Conservation (phyloP, 2,888 invertebrate species). For the Brachypalpus laphriformis region DNA sequence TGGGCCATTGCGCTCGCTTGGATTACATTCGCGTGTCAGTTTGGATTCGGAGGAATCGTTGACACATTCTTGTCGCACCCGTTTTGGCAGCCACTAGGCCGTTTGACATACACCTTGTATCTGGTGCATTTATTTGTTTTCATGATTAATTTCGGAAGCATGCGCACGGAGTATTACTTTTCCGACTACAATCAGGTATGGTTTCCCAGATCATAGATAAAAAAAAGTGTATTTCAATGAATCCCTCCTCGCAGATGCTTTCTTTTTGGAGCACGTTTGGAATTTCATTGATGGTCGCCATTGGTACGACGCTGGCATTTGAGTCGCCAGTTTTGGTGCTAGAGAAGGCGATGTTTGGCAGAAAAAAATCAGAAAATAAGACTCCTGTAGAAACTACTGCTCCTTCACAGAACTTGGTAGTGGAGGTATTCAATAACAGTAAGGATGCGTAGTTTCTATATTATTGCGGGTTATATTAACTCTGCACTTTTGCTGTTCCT, state of each 20-base stretch:
- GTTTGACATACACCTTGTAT: conserved; percentile 73
- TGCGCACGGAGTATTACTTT: conserved; percentile 38
- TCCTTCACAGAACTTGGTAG: neutral
- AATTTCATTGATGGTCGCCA: conserved; percentile 72
- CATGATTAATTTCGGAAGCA: conserved; percentile 1
- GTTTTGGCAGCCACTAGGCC: conserved; percentile 71
- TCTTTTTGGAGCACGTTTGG: conserved; percentile 63
- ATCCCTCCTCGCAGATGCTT: conserved; percentile 25
- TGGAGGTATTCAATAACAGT: neutral
- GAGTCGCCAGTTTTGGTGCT: conserved; percentile 80
- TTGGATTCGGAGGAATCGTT: conserved; percentile 72
- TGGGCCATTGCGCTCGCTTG: conserved; percentile 71
- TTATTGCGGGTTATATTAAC: no score
- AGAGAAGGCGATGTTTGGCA: conserved; percentile 76
- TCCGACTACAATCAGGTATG: conserved; percentile 55
- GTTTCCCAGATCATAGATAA: no score
- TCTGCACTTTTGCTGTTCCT: no score
- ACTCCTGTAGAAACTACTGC: neutral
- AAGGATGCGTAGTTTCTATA: neutral
- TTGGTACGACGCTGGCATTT: conserved; percentile 79
- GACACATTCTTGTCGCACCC: conserved; percentile 64
- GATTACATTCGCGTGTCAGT: conserved; percentile 73
- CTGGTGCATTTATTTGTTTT: conserved; percentile 63
- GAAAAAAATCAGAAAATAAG: neutral
- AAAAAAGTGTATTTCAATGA: neutral